Percentiles rank a stretch among this genome's conserved stretches.
Evolutionary conservation across 2,797 vertebrate genomes (phyloP).

Genomic region (Hydrocynus forskahlii): DNA sequence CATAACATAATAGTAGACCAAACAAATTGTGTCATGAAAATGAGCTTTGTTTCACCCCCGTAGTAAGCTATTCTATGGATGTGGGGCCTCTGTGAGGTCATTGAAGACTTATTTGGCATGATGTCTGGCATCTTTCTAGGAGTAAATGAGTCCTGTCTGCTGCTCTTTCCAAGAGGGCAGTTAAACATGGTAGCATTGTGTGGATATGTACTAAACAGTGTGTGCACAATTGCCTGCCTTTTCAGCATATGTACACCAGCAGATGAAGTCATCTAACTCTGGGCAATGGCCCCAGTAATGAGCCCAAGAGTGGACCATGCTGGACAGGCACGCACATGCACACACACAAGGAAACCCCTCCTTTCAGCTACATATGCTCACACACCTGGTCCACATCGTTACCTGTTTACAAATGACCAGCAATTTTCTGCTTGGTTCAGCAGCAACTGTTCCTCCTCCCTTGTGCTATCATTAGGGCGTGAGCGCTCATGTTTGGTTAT

Average conservation of each 20-base stretch:
- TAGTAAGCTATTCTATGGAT: too few species aligned
- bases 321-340: slow-evolving; percentile 58
- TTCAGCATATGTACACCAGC: slow-evolving; percentile 21
- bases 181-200: background rate
- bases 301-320: slow-evolving; percentile 55
- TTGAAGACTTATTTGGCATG: too few species aligned
- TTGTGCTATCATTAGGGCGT: slow-evolving; percentile 98
- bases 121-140: too few species aligned
- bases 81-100: too few species aligned
- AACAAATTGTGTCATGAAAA: too few species aligned
- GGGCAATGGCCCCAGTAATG: slow-evolving; percentile 52
- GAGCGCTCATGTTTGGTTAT: slow-evolving; percentile 94
- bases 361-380: slow-evolving; percentile 83
- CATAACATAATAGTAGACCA: too few species aligned
- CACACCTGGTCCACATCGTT: slow-evolving; percentile 91
- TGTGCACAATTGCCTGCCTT: background rate
- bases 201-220: background rate
- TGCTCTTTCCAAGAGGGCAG: background rate
- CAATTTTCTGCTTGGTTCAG: slow-evolving; percentile 98
- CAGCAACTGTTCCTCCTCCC: slow-evolving; percentile 91
- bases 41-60: too few species aligned
- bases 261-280: slow-evolving; percentile 57
- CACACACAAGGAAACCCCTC: slow-evolving; percentile 58
- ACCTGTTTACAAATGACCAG: slow-evolving; percentile 99
- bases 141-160: background rate